These are phyloP conservation scores for Brachionus paranguensis DNA, from an alignment of 1,140 invertebrate species.

Conservation along the genomic window DNA sequence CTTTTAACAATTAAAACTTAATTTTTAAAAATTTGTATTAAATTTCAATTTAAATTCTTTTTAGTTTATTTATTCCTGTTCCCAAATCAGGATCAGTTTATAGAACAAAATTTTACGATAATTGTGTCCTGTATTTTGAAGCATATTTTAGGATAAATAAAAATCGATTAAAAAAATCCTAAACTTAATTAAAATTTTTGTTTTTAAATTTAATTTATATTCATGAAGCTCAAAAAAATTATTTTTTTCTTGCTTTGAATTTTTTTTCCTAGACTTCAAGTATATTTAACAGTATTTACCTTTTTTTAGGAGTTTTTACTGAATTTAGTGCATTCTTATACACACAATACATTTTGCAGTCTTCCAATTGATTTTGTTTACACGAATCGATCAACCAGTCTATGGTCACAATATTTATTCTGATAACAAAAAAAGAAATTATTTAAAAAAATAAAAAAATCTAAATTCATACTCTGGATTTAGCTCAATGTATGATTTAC, in stretches of 20 bases:
- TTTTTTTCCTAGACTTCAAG: not conserved
- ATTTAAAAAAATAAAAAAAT: not conserved
- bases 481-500: slow-evolving; percentile 24
- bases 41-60: too few species aligned
- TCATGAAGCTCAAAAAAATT: too few species aligned
- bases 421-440: not conserved
- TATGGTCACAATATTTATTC: slow-evolving; percentile 33
- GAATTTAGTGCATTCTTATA: slow-evolving; percentile 34
- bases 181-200: too few species aligned
- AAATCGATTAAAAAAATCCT: too few species aligned
- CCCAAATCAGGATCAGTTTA: too few species aligned
- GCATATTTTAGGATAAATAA: too few species aligned
- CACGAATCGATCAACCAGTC: slow-evolving; percentile 34
- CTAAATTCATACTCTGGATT: slow-evolving; percentile 13
- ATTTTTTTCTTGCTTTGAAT: not conserved
- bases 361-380: slow-evolving; percentile 39
- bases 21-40: too few species aligned
- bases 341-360: slow-evolving; percentile 35
- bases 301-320: slow-evolving; percentile 33
- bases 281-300: not conserved
- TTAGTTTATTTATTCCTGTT: too few species aligned
- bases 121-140: too few species aligned
- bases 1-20: too few species aligned
- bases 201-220: too few species aligned
- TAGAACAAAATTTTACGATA: too few species aligned